phyloP scores from a whole-genome alignment of 2,888 invertebrate species.

The Dryomyza anilis region DNA sequence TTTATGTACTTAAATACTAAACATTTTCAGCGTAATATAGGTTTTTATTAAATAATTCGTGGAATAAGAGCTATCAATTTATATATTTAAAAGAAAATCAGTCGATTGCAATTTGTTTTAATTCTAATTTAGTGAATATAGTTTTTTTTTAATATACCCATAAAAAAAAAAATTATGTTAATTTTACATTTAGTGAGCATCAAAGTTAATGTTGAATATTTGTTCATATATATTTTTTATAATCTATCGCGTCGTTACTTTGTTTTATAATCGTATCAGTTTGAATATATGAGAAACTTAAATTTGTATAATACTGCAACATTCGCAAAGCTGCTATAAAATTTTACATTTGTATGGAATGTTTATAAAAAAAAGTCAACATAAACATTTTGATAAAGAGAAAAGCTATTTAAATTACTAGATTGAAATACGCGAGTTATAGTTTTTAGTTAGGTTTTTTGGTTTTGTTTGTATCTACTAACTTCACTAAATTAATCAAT shows the following conservation, averaged over 20 bases:
- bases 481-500: neutral
- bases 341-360: neutral
- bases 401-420: too few species aligned
- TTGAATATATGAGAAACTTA: neutral
- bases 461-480: too few species aligned
- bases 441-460: too few species aligned
- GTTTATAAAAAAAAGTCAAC: neutral
- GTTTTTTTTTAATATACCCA: neutral
- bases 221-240: neutral
- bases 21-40: neutral
- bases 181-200: neutral
- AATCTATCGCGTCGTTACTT: neutral
- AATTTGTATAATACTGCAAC: neutral
- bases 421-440: too few species aligned
- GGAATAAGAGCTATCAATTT: slow-evolving; percentile 10
- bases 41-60: neutral
- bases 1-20: neutral
- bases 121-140: slow-evolving; percentile 5
- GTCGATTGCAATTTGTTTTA: slow-evolving; percentile 15
- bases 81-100: slow-evolving; percentile 18
- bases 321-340: neutral
- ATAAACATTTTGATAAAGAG: too few species aligned
- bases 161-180: neutral
- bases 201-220: neutral
- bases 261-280: neutral